Percentiles rank a stretch among this genome's conserved stretches.
These are phyloP conservation scores for Thalassaphorura encarpata DNA, from an alignment of 1,140 invertebrate genomes.

Conservation along the genomic window DNA sequence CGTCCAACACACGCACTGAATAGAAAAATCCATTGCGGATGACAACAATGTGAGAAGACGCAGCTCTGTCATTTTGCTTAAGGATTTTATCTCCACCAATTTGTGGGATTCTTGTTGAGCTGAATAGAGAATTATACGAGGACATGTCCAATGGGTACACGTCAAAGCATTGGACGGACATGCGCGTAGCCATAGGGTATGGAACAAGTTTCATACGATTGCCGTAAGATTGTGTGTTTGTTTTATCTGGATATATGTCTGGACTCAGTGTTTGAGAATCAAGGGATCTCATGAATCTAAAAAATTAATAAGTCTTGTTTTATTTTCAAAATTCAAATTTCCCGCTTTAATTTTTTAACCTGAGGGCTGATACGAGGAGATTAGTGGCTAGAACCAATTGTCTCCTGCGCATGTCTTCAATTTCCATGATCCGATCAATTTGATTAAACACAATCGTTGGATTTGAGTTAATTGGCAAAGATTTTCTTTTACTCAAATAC, in stretches of 20 bases:
- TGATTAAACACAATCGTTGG: conserved; percentile 76
- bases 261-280: conserved; percentile 68
- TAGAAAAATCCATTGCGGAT: conserved; percentile 83
- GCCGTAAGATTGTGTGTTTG: conserved; percentile 65
- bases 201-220: conserved; percentile 63
- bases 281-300: conserved; percentile 73
- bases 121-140: conserved; percentile 80
- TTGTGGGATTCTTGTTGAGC: conserved; percentile 72
- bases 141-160: conserved; percentile 98
- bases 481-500: conserved; percentile 74
- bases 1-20: conserved; percentile 71
- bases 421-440: conserved; percentile 48
- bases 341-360: no score
- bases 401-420: conserved; percentile 55
- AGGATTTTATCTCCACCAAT: conserved; percentile 37
- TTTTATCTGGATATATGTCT: conserved; percentile 88
- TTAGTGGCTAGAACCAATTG: conserved; percentile 80
- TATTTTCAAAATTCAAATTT: no score
- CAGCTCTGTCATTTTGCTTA: conserved; percentile 8
- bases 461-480: conserved; percentile 90
- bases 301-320: conserved; percentile 6
- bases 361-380: conserved; percentile 73
- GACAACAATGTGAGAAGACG: conserved; percentile 73
- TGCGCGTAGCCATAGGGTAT: conserved; percentile 71
- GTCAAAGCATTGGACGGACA: conserved; percentile 58